A percentile compares a stretch with the other conserved stretches of the same genome.
These are phyloP conservation scores for Amblyornis subalaris DNA, from an alignment of 2,113 vertebrate species.

Conservation along the genomic window DNA sequence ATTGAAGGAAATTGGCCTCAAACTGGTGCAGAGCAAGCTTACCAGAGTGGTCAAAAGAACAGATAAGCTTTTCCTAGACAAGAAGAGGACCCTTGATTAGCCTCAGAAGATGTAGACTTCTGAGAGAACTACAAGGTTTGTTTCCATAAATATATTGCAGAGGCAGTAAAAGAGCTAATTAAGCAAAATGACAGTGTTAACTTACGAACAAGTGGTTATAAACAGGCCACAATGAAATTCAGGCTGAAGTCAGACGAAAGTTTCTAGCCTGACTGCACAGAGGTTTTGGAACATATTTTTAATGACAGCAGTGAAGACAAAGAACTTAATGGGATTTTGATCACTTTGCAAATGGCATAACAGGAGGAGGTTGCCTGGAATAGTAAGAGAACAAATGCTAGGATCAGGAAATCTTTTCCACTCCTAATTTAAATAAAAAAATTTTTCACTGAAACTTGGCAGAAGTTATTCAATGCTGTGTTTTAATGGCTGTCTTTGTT, in stretches of 20 bases:
- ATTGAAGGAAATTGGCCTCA: neutral
- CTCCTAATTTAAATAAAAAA: conserved; percentile 36
- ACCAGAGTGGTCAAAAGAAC: neutral
- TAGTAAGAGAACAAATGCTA: neutral
- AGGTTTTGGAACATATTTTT: conserved; percentile 43
- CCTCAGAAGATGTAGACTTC: neutral
- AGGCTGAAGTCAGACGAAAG: neutral
- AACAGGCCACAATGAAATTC: conserved; percentile 9
- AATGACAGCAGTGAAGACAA: conserved; percentile 54
- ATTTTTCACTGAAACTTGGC: conserved; percentile 22
- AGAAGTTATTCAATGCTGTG: neutral
- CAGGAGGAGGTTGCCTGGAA: conserved; percentile 43
- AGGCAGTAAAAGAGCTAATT: neutral
- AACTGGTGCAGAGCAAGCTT: neutral
- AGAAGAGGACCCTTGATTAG: neutral
- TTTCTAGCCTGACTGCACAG: conserved; percentile 20
- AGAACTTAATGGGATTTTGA: conserved; percentile 18
- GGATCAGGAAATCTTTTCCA: conserved; percentile 40
- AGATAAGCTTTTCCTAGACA: neutral
- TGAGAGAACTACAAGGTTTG: neutral
- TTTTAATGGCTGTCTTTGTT: conserved; percentile 31
- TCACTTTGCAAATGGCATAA: conserved; percentile 36
- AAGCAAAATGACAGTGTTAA: neutral
- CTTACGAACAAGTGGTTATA: conserved; percentile 23
- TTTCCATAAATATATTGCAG: neutral